Percentiles rank a stretch among this genome's conserved stretches.
Evolutionary conservation across 1,140 invertebrate genomes (phyloP).

Genomic region (Potamilus streckersoni): DNA sequence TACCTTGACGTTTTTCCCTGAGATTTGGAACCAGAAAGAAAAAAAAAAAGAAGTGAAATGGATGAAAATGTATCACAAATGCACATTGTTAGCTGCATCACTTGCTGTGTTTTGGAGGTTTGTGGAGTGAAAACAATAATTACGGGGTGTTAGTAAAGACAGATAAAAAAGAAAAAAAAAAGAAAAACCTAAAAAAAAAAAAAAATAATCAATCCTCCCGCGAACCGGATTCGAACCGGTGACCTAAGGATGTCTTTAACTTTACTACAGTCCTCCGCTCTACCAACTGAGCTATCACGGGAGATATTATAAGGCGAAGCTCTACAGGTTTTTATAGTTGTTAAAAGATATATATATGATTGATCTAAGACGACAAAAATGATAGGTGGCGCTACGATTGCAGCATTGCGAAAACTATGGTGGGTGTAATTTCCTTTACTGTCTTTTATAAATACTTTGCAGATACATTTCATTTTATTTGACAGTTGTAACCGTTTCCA

Average conservation of each 20-base stretch:
- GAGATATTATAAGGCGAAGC: neutral
- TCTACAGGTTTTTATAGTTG: neutral
- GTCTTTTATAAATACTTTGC: neutral
- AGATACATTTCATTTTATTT: neutral
- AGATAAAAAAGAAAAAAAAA: too few species aligned
- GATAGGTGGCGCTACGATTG: slow-evolving; percentile 7
- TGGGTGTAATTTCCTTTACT: slow-evolving; percentile 22
- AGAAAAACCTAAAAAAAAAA: neutral
- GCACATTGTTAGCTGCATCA: too few species aligned
- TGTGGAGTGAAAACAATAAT: too few species aligned
- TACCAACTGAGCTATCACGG: slow-evolving; percentile 58
- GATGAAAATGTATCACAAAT: too few species aligned
- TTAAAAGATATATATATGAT: neutral
- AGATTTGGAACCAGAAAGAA: too few species aligned
- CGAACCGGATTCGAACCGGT: slow-evolving; percentile 36
- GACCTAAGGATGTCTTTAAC: slow-evolving; percentile 16
- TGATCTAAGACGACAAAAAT: neutral
- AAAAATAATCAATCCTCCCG: slow-evolving; percentile 13
- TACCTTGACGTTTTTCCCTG: too few species aligned
- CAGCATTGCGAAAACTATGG: slow-evolving; percentile 24
- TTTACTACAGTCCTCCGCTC: slow-evolving; percentile 52
- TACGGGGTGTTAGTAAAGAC: too few species aligned
- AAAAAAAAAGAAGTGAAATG: too few species aligned
- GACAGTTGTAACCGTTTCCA: neutral
- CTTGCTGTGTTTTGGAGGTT: too few species aligned